Evolutionary conservation across 23 tunicate species (phyloP).

Genomic region (Halocynthia aurantium): DNA sequence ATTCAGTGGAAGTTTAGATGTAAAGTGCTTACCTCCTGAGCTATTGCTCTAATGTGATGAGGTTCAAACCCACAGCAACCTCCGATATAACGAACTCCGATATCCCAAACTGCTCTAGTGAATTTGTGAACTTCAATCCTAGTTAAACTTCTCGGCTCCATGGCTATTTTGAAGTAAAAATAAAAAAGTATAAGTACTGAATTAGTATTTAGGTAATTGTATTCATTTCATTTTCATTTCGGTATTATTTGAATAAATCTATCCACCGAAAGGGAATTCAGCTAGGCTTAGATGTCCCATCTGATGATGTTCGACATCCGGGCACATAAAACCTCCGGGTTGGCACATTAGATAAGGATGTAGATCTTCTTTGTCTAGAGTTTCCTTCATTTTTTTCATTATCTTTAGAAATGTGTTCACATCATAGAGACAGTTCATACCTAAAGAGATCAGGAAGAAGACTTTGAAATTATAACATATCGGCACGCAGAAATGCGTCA

Average conservation of each 20-base stretch:
- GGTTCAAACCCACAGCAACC: slow-evolving; percentile 19
- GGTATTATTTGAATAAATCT: background rate
- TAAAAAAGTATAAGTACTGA: background rate
- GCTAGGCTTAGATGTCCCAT: background rate
- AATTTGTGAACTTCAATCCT: slow-evolving; percentile 17
- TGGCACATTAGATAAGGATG: slow-evolving; percentile 11
- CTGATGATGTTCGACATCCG: background rate
- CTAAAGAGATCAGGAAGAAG: background rate
- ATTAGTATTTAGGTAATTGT: background rate
- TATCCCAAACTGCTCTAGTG: background rate
- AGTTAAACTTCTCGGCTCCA: slow-evolving; percentile 11
- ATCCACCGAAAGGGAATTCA: background rate
- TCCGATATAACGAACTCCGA: slow-evolving; percentile 10
- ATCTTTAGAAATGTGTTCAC: background rate
- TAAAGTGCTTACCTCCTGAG: slow-evolving; percentile 6
- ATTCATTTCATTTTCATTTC: too few relatives aligned
- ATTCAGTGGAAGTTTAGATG: too few relatives aligned
- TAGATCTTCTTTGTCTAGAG: slow-evolving; percentile 11
- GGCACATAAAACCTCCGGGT: slow-evolving; percentile 3
- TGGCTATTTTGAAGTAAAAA: background rate
- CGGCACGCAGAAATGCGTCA: background rate
- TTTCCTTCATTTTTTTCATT: background rate
- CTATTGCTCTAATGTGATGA: slow-evolving; percentile 9
- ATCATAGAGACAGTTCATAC: background rate
- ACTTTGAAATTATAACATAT: background rate